Percentiles rank a stretch among this genome's conserved stretches.
phyloP scores from a whole-genome alignment of 2,113 vertebrate species.

The Recurvirostra avosetta region DNA sequence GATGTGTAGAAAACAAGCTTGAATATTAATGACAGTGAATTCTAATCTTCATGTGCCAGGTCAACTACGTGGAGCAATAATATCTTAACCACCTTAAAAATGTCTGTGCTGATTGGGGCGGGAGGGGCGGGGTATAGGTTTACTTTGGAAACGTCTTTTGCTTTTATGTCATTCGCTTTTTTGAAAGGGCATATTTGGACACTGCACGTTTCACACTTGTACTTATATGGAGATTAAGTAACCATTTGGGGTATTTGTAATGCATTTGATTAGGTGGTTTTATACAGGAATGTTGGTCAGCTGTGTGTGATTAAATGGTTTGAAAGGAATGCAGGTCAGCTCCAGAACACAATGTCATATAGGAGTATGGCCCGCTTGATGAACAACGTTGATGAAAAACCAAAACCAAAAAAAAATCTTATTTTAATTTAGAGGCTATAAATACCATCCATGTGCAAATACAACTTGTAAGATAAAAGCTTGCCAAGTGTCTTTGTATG shows the following conservation, averaged over 20 bases:
- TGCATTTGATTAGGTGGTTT: slow-evolving; percentile 62
- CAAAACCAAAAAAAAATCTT: not conserved
- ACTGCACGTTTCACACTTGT: slow-evolving; percentile 40
- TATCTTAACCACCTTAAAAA: not conserved
- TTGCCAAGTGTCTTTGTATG: not conserved
- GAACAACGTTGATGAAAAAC: not conserved
- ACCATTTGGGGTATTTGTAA: slow-evolving; percentile 57
- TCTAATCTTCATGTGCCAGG: not conserved
- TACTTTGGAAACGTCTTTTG: not conserved
- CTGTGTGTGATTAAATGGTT: slow-evolving; percentile 67
- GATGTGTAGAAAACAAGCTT: not conserved
- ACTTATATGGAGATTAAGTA: slow-evolving; percentile 62
- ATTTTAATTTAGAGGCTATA: slow-evolving; percentile 31
- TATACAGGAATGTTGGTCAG: slow-evolving; percentile 67
- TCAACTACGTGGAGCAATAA: not conserved
- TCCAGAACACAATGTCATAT: slow-evolving; percentile 10
- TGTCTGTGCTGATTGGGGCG: not conserved
- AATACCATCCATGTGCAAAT: slow-evolving; percentile 20
- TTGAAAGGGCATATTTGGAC: not conserved
- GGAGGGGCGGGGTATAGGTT: not conserved
- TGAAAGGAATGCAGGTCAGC: slow-evolving; percentile 65
- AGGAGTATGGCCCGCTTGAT: not conserved
- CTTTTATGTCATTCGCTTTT: not conserved
- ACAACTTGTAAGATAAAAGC: not conserved
- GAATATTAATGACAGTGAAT: not conserved